Base-by-base conservation (phyloP, 2,888 invertebrate species). In the Alloplasta piceator region DNA sequence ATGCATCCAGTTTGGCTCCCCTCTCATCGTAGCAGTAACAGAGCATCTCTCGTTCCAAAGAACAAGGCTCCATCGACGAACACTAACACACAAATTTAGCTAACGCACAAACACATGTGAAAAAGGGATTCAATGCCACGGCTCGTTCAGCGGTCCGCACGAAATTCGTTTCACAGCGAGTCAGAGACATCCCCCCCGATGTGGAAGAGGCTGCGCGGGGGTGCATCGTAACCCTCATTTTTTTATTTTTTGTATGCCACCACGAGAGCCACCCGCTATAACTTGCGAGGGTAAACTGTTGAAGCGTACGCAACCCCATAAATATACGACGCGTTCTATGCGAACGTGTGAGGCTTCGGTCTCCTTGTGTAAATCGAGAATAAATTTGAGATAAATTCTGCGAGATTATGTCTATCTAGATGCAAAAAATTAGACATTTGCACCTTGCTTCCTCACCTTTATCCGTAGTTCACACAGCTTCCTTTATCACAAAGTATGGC, bases 61-160 rank as follows among this genome's bases (percentile, higher is more conserved):
- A 70, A 68, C 68, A 70, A 74, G 68, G 64, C 50, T 36, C 43
- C 64, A 43, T 48, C 9, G 5, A 38, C 10, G 14, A 5, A 5
- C n/a, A 46, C 16, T 5, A 9, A 43, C 48, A 55, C 52, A 36
- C 10, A 58, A 26, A 43, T 46, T 12, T 50, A 38, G 38, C 43
- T 12, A 50, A 9, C 12, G 16, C 26, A 61, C 60, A 12, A 2
- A 60, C 39, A 36, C 48, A 74, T 7, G 10, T 36, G 6, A 14
- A 52, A 52, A 52, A 75, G 78, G 76, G 80, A 79, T 83, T 84
- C 82, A 83, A 84, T 84, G 84, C 83, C 81, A 84, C 73, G 82
- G 81, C 81, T 83, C 68, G 71, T 71, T 83, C 77, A 78, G 70
- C 78, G 72, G 74, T 79, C 80, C 84, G 50, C 50, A 82, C 82